phyloP scores from a whole-genome alignment of 2,888 invertebrate species.

The Troglohyphantes excavatus region DNA sequence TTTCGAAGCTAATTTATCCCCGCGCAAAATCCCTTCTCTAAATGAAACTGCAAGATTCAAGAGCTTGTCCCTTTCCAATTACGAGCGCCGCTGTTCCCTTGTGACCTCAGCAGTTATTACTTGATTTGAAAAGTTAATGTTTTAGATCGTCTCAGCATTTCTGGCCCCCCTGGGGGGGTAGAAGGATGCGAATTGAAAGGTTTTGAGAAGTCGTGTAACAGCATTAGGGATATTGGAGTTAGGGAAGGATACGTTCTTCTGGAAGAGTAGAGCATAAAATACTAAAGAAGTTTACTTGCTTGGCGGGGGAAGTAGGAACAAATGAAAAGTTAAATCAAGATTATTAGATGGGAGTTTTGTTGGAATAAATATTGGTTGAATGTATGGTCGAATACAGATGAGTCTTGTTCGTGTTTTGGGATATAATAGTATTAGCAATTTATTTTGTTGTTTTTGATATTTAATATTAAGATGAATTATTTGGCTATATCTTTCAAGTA shows the following conservation, averaged over 20 bases:
- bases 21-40: neutral
- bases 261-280: slow-evolving; percentile 1
- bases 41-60: slow-evolving; percentile 8
- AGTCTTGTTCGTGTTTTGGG: too few relatives aligned
- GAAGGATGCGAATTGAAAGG: slow-evolving; percentile 26
- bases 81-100: slow-evolving; percentile 15
- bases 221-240: slow-evolving; percentile 47
- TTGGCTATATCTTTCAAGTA: too few relatives aligned
- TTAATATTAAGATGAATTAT: too few relatives aligned
- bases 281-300: neutral
- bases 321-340: too few relatives aligned
- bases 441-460: too few relatives aligned
- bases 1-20: slow-evolving; percentile 25
- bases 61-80: slow-evolving; percentile 49
- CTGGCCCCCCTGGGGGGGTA: slow-evolving; percentile 1
- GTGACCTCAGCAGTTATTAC: slow-evolving; percentile 40
- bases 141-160: neutral
- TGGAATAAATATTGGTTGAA: too few relatives aligned
- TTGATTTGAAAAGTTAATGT: slow-evolving; percentile 46
- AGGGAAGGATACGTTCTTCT: slow-evolving; percentile 22
- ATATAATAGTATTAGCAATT: too few relatives aligned
- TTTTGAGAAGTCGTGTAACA: slow-evolving; percentile 28
- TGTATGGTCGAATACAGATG: too few relatives aligned
- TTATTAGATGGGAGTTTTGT: too few relatives aligned
- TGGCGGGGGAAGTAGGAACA: too few relatives aligned